A percentile compares a stretch with the other conserved stretches of the same genome.
Evolutionary conservation across 1,140 invertebrate species (phyloP).

Genomic region (Phthorimaea operculella): DNA sequence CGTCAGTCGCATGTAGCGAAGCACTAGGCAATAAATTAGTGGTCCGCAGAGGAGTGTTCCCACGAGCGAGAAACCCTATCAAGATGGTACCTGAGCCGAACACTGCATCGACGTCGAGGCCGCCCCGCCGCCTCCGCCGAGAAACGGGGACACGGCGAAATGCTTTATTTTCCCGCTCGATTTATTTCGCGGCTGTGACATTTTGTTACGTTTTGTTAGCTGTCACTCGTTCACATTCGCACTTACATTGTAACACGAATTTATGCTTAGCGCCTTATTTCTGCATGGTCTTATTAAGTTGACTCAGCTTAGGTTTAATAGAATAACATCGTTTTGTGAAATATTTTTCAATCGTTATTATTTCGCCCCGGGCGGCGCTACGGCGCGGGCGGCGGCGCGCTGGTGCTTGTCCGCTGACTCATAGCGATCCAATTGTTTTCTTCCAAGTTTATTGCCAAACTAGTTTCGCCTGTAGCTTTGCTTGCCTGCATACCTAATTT

Average conservation of each 20-base stretch:
- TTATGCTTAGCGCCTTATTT: conserved; percentile 1
- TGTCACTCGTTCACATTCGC: conserved; percentile 31
- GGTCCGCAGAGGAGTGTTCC: conserved; percentile 28
- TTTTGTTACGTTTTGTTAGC: conserved; percentile 40
- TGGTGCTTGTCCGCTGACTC: conserved; percentile 4
- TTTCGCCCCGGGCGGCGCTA: neutral
- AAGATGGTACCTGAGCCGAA: conserved; percentile 26
- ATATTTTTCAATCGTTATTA: conserved; percentile 4
- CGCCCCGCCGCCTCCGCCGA: conserved; percentile 14
- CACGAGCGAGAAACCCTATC: conserved; percentile 35
- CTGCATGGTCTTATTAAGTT: neutral
- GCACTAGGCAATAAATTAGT: conserved; percentile 39
- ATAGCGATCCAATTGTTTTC: neutral
- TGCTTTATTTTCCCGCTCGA: conserved; percentile 35
- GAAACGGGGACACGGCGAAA: conserved; percentile 32
- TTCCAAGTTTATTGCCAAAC: conserved; percentile 5
- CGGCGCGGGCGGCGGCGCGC: neutral
- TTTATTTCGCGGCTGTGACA: conserved; percentile 33
- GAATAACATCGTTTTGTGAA: neutral
- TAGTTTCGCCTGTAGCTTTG: neutral
- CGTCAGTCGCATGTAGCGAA: conserved; percentile 39
- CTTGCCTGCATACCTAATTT: neutral
- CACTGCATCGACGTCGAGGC: conserved; percentile 17
- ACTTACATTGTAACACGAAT: conserved; percentile 8
- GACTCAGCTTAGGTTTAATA: neutral